Base-by-base conservation (phyloP, 2,888 invertebrate genomes). In the Brenthis hecate region DNA sequence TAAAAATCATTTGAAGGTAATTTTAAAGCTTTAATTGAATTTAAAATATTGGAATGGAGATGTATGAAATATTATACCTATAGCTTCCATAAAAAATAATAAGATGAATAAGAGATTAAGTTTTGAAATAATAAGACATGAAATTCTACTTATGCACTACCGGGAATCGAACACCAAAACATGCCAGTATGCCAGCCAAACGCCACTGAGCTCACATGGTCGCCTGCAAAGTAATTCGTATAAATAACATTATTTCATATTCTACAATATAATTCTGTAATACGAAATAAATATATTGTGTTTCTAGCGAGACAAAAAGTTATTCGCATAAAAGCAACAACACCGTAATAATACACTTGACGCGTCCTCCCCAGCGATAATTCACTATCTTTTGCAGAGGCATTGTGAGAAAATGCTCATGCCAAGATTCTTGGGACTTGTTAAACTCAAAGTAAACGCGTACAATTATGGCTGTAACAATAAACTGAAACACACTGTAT, bases 401-500 rank as follows among this genome's bases (percentile, higher is more conserved):
- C 53, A 55, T 65, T 67, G 65, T 53, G 56, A 56, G 66, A 54
- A 66, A 70, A 70, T 64, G 70, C 56, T 63, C 57, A 63, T 55
- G 65, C 56, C 55, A 55, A 70, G 66, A 68, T 68, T 70, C 72
- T 57, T 68, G 72, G 70, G 70, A 70, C 72, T 70, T 70, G 70
- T 72, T 72, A 70, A 72, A 68, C 72, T 70, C 68, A 56, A 68
- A 70, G 65, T 64, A 70, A 72, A 72, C 65, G 69, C 51, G 58
- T 61, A 66, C 68, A 72, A 72, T 72, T 70, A 70, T 70, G 67
- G 70, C 32, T 65, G 63, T 70, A 72, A 68, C 72, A 68, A 70
- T 72, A 72, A 72, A 72, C 72, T 68, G 70, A 68, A 67, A 68
- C 63, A 68, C 65, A 36, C 62, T 62, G 64, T 56, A 51, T 62